Base-by-base conservation (phyloP, 2,888 invertebrate genomes). In the Lepidochrysops patricia region DNA sequence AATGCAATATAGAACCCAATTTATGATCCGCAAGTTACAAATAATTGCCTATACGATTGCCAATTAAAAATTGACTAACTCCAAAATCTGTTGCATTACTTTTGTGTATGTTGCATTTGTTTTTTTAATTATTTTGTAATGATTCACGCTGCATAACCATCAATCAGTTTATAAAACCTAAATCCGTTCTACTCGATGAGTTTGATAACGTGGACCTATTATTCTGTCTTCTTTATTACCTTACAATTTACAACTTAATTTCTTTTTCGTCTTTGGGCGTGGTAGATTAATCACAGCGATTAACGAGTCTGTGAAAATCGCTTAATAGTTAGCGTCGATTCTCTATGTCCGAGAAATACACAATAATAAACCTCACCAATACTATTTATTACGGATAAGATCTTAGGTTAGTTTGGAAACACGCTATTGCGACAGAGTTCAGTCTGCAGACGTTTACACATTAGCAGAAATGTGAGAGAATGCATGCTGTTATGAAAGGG, bases 371-470 rank as follows among this genome's bases (percentile, higher is more conserved):
- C n/a, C n/a, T 15, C n/a, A 35, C n/a, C 2, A 13, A 27, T 19
- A 19, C 27, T 54, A 29, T 54, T 54, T 2, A 13, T 13, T 52
- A 27, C 27, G 32, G 29, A 12, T 12, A 9, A 12, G 29, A 52
- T 52, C 27, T 19, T n/a, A n/a, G n/a, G n/a, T n/a, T n/a, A n/a
- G 54, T 54, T 54, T 54, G 27, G 54, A 54, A 54, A 54, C 15
- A 32, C 15, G 54, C 6, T 32, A 54, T 54, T 54, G 29, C 29
- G 32, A 54, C 27, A 54, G 29, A 15, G 29, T 54, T 52, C 26
- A 52, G 15, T 13, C 26, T 15, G 27, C 26, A 29, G 27, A 15
- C 29, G 29, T 52, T 52, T 52, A 52, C 52, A 27, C 29, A 27
- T 29, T 19, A 29, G 27, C 54, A 27, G 15, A 54, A 54, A 29